These are phyloP conservation scores for Agrilus planipennis DNA, from an alignment of 1,140 invertebrate genomes.

Conservation along the genomic window DNA sequence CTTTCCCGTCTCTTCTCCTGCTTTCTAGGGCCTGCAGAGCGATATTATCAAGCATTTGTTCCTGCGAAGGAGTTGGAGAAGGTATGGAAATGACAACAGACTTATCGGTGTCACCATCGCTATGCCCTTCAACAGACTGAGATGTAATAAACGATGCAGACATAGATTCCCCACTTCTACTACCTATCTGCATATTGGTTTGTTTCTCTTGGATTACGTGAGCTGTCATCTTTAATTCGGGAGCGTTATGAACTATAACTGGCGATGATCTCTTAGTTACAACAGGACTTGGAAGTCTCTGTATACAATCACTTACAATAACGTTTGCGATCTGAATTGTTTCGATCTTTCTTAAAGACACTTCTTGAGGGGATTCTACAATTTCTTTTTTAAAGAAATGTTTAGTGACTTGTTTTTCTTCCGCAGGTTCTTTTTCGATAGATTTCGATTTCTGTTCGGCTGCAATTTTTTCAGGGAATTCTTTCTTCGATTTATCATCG, in stretches of 20 bases:
- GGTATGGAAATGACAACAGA: conserved; percentile 48
- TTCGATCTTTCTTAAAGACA: not conserved
- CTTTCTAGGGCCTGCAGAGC: conserved; percentile 41
- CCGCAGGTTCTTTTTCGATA: not conserved
- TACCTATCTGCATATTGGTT: conserved; percentile 3
- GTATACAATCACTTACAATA: conserved; percentile 11
- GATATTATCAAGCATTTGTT: conserved; percentile 46
- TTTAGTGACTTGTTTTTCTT: not conserved
- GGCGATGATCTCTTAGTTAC: conserved; percentile 21
- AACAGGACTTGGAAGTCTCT: conserved; percentile 17
- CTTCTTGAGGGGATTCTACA: conserved; percentile 1
- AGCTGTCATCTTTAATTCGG: conserved; percentile 32
- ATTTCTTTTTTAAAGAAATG: not conserved
- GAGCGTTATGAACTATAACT: conserved; percentile 22
- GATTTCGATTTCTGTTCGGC: conserved; percentile 26
- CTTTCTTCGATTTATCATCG: conserved; percentile 34
- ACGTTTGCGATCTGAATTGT: not conserved
- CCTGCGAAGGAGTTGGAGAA: conserved; percentile 46
- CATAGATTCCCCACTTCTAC: conserved; percentile 8
- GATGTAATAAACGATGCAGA: conserved; percentile 14
- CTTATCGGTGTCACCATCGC: conserved; percentile 39
- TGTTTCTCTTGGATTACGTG: conserved; percentile 19
- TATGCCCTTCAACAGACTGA: conserved; percentile 19
- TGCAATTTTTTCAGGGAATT: too few relatives aligned
- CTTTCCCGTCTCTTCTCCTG: conserved; percentile 33